Evolutionary conservation across 1,140 invertebrate genomes (phyloP).

Genomic region (Heliothis subflexa): DNA sequence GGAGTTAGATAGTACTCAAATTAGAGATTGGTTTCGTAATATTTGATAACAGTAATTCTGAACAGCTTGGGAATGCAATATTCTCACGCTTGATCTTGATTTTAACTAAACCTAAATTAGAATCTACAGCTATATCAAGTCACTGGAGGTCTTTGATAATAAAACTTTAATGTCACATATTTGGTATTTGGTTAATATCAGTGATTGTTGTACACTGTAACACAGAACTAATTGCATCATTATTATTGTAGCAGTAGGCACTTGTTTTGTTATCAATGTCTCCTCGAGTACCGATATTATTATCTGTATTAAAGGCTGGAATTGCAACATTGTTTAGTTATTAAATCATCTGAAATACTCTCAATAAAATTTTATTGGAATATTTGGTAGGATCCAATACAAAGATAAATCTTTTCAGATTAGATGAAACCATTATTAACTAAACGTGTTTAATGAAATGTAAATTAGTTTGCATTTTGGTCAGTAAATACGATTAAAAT

Average conservation of each 20-base stretch:
- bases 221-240: slow-evolving; percentile 28
- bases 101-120: not conserved
- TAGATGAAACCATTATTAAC: not conserved
- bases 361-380: not conserved
- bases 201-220: not conserved
- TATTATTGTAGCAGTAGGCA: slow-evolving; percentile 22
- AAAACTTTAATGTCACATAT: no score
- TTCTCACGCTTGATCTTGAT: not conserved
- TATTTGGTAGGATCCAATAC: not conserved
- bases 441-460: slow-evolving; percentile 22
- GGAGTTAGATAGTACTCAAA: not conserved
- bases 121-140: no score
- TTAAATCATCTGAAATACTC: not conserved
- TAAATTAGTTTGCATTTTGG: slow-evolving; percentile 30
- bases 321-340: slow-evolving; percentile 10
- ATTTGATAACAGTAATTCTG: not conserved
- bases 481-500: slow-evolving; percentile 20
- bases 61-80: not conserved
- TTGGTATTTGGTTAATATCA: not conserved
- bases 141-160: no score
- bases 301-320: not conserved
- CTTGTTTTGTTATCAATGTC: not conserved
- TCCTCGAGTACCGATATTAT: slow-evolving; percentile 4
- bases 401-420: not conserved
- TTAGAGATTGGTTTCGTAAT: not conserved